phyloP scores from a whole-genome alignment of 2,113 vertebrate genomes.

The Pteronura brasiliensis region DNA sequence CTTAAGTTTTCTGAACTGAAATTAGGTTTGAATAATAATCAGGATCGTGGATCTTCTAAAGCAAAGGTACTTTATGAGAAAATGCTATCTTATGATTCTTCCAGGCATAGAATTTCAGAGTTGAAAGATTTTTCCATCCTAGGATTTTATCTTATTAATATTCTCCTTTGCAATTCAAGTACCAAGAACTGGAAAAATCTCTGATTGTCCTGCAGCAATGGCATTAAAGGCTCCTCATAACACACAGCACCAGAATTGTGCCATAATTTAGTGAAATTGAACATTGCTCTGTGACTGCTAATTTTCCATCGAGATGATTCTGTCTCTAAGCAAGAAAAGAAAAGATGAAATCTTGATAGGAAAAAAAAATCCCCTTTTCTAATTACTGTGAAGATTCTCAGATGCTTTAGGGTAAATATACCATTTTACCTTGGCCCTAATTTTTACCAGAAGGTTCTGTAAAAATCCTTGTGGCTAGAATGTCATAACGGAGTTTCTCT shows the following conservation, averaged over 20 bases:
- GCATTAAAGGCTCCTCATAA: conserved; percentile 60
- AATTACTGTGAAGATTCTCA: conserved; percentile 59
- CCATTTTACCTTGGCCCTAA: conserved; percentile 76
- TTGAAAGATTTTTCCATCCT: conserved; percentile 72
- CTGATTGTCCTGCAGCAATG: conserved; percentile 69
- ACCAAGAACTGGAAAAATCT: conserved; percentile 66
- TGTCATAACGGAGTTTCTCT: conserved; percentile 79
- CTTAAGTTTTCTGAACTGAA: conserved; percentile 70
- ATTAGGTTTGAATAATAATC: conserved; percentile 77
- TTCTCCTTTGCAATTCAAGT: conserved; percentile 77
- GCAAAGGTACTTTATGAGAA: conserved; percentile 74
- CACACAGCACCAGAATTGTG: conserved; percentile 53
- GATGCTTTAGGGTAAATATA: conserved; percentile 62
- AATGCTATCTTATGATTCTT: conserved; percentile 74
- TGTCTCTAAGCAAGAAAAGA: conserved; percentile 76
- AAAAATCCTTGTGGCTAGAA: conserved; percentile 79
- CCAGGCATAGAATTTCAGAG: conserved; percentile 70
- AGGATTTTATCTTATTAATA: conserved; percentile 80
- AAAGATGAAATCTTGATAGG: conserved; percentile 75
- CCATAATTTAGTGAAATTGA: conserved; percentile 70
- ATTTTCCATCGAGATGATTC: conserved; percentile 81
- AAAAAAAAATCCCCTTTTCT: not conserved
- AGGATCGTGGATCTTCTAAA: conserved; percentile 74
- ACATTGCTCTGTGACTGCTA: conserved; percentile 64
- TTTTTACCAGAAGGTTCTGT: conserved; percentile 74